Percentiles rank a stretch among this genome's conserved stretches.
Evolutionary conservation across 2,888 invertebrate species (phyloP).

Genomic region (Alviniconcha strummeri): DNA sequence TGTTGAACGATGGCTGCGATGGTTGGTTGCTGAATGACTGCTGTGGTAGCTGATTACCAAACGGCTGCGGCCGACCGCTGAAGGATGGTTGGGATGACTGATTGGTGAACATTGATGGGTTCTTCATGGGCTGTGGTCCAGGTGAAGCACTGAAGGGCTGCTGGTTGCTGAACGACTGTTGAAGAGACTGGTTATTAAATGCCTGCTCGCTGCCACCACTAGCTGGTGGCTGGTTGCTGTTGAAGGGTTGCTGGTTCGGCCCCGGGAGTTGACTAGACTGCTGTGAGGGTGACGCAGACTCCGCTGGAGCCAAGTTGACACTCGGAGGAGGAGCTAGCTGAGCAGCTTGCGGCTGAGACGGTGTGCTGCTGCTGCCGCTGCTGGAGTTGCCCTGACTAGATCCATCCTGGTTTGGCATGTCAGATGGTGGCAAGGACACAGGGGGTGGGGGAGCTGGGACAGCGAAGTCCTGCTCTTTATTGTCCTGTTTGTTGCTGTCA

Average conservation of each 20-base stretch:
- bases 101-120: neutral
- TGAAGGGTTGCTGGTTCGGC: neutral
- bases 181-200: neutral
- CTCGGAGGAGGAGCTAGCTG: slow-evolving; percentile 7
- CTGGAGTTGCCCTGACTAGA: slow-evolving; percentile 8
- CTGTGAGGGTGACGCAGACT: slow-evolving; percentile 4
- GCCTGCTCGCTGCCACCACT: neutral
- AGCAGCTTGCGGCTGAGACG: neutral
- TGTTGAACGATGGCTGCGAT: slow-evolving; percentile 1
- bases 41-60: slow-evolving; percentile 6
- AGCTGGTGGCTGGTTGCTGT: neutral
- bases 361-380: neutral
- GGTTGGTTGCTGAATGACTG: neutral
- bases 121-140: neutral
- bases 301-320: neutral
- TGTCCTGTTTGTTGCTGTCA: neutral
- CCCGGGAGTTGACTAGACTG: slow-evolving; percentile 14
- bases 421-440: neutral
- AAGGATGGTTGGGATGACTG: neutral
- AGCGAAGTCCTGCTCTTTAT: slow-evolving; percentile 4
- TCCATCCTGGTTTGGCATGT: neutral
- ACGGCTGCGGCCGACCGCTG: neutral
- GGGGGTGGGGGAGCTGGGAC: neutral
- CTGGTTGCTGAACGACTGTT: neutral
- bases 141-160: neutral